phyloP scores from a whole-genome alignment of 2,888 invertebrate species.

The Apamea anceps region DNA sequence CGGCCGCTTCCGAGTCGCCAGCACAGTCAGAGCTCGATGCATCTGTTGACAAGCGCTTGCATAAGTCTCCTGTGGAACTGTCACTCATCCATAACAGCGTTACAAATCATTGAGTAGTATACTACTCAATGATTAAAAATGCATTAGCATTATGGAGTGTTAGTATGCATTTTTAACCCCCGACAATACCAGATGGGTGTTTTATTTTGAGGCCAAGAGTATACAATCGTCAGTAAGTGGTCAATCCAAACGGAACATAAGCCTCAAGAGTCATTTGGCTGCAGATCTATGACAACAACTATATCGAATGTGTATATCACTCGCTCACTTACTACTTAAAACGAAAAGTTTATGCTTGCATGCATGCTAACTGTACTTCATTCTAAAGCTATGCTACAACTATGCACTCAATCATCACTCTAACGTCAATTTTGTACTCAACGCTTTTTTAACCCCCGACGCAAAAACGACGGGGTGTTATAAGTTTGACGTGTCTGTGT shows the following conservation, averaged over 20 bases:
- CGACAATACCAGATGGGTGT: no score
- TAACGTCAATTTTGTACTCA: not conserved
- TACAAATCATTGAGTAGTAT: not conserved
- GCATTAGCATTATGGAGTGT: not conserved
- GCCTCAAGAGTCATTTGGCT: not conserved
- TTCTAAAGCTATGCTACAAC: slow-evolving; percentile 14
- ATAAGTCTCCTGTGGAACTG: not conserved
- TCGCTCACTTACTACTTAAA: not conserved
- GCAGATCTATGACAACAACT: not conserved
- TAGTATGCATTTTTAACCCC: not conserved
- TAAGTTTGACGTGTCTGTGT: no score
- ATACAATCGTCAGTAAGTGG: not conserved
- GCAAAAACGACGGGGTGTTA: no score
- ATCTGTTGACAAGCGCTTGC: slow-evolving; percentile 76
- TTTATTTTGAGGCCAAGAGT: not conserved
- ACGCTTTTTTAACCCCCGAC: not conserved
- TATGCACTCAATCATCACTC: not conserved
- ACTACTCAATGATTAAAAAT: no score
- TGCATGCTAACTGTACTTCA: not conserved
- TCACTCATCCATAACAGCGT: not conserved
- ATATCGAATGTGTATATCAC: not conserved
- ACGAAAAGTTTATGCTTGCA: not conserved
- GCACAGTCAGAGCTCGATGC: slow-evolving; percentile 85
- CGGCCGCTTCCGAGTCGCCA: slow-evolving; percentile 81
- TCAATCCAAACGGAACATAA: not conserved